Conservation (phyloP, 2,888 invertebrate species). For the Psylliodes chrysocephalus region DNA sequence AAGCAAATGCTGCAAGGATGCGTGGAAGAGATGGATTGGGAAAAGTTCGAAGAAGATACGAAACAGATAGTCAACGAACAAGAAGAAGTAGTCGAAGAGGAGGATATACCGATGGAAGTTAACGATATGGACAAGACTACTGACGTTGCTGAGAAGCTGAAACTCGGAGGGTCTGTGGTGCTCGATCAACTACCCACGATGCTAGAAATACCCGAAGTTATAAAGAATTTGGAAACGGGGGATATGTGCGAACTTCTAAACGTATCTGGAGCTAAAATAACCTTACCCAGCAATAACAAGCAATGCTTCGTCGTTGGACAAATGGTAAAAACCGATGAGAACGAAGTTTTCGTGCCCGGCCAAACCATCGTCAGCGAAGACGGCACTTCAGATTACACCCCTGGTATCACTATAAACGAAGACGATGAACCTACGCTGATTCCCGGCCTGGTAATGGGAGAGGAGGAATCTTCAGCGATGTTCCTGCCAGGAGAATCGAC, state of each 20-base stretch:
- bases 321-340: constrained; percentile 72
- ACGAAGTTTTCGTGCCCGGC: constrained; percentile 69
- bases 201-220: constrained; percentile 71
- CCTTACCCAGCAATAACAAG: constrained; percentile 67
- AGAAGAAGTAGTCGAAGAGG: constrained; percentile 66
- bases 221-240: constrained; percentile 71
- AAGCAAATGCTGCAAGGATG: constrained; percentile 68
- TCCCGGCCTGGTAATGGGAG: constrained; percentile 79
- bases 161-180: constrained; percentile 66
- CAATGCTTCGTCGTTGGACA: constrained; percentile 83
- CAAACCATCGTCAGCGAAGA: constrained; percentile 78
- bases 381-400: constrained; percentile 79
- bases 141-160: constrained; percentile 70
- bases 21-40: constrained; percentile 70
- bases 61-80: constrained; percentile 77
- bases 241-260: constrained; percentile 70
- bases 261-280: constrained; percentile 70
- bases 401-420: constrained; percentile 80
- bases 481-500: constrained; percentile 61
- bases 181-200: constrained; percentile 70
- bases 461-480: constrained; percentile 61
- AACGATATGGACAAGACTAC: constrained; percentile 70
- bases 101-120: constrained; percentile 64
- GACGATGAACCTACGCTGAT: constrained; percentile 81
- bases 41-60: constrained; percentile 77